Percentiles rank a stretch among this genome's conserved stretches.
Conservation (phyloP, 2,797 vertebrate genomes). For the Diplodus puntazzo region DNA sequence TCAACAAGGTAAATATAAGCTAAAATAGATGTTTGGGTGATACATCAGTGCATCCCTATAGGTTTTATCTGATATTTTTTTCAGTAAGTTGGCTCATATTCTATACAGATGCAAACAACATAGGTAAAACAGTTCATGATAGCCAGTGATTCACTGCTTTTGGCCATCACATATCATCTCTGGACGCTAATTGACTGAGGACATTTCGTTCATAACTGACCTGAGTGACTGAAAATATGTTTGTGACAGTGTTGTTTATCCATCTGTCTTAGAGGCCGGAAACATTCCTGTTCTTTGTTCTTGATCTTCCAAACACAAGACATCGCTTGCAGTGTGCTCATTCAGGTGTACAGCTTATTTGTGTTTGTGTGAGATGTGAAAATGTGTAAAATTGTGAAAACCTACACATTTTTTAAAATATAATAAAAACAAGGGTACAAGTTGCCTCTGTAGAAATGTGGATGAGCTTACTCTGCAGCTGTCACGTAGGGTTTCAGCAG, state of each 20-base stretch:
- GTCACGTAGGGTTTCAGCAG: constrained; percentile 14
- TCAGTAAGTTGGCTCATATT: not conserved
- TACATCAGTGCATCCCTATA: no score
- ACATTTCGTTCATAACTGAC: constrained; percentile 20
- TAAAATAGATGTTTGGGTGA: no score
- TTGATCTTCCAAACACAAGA: constrained; percentile 29
- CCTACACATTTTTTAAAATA: constrained; percentile 16
- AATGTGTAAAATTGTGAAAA: not conserved
- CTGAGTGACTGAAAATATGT: constrained; percentile 1
- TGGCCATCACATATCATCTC: constrained; percentile 1
- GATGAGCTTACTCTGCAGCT: constrained; percentile 13
- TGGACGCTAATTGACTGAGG: not conserved
- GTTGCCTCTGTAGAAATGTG: constrained; percentile 19
- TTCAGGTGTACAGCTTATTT: constrained; percentile 17
- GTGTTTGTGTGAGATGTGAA: constrained; percentile 26
- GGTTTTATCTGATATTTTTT: not conserved
- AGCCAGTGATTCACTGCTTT: not conserved
- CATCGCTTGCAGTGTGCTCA: not conserved
- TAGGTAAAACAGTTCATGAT: not conserved
- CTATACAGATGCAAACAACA: not conserved
- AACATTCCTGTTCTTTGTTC: constrained; percentile 19
- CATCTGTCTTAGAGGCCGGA: constrained; percentile 12
- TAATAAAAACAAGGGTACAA: not conserved
- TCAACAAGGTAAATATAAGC: no score
- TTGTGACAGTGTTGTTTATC: constrained; percentile 37